Evolutionary conservation across 2,113 vertebrate genomes (phyloP).

Genomic region (Equus quagga): DNA sequence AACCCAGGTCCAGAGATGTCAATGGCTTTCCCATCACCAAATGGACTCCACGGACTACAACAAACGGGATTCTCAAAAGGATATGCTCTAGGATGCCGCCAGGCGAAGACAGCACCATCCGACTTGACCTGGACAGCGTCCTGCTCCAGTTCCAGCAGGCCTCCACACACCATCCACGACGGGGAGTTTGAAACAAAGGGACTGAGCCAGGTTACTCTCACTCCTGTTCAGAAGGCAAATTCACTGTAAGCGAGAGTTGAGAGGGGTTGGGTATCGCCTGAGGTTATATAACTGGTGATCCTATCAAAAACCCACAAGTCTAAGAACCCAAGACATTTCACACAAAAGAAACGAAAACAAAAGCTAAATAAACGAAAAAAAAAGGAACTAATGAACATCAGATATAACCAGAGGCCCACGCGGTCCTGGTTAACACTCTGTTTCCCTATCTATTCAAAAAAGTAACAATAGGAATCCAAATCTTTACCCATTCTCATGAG

Average conservation of each 20-base stretch:
- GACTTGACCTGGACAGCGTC: slow-evolving; percentile 87
- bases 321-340: not conserved
- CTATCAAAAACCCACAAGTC: not conserved
- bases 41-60: fast-evolving
- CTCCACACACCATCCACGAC: slow-evolving; percentile 81
- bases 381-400: not conserved
- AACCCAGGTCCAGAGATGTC: not conserved
- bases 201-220: slow-evolving; percentile 54
- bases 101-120: fast-evolving
- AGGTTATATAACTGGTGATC: not conserved
- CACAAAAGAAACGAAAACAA: not conserved
- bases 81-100: fast-evolving
- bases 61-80: not conserved
- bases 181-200: slow-evolving; percentile 28
- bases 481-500: not conserved
- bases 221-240: slow-evolving; percentile 89
- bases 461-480: not conserved
- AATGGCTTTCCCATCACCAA: not conserved
- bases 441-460: not conserved
- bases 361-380: not conserved
- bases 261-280: fast-evolving
- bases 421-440: not conserved
- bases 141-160: slow-evolving; percentile 86
- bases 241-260: slow-evolving; percentile 79
- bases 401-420: not conserved